These are phyloP conservation scores for Neolamprologus ventralis DNA, from an alignment of 2,113 vertebrate species.

Conservation along the genomic window DNA sequence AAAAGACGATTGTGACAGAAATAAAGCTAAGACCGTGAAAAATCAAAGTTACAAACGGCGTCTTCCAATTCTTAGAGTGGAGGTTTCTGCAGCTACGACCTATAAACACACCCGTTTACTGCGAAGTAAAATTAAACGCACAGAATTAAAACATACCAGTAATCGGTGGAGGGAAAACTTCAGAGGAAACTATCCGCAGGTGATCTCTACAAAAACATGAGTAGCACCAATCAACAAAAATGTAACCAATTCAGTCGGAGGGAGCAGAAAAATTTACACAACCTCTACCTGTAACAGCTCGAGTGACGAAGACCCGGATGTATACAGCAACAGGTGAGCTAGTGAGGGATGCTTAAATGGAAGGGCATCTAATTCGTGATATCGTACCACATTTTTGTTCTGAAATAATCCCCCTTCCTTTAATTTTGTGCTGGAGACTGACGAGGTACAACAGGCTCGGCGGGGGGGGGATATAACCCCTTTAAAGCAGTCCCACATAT, in stretches of 20 bases:
- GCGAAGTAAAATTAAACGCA: neutral
- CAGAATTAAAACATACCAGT: neutral
- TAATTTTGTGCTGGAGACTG: neutral
- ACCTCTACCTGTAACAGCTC: neutral
- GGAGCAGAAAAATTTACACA: neutral
- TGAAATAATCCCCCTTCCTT: neutral
- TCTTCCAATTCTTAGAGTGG: neutral
- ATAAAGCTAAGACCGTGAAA: neutral
- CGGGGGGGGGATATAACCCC: neutral
- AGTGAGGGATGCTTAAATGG: neutral
- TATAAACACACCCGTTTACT: neutral
- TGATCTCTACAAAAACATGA: neutral
- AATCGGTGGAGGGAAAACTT: neutral
- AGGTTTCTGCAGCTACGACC: neutral
- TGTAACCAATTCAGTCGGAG: neutral
- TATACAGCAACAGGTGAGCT: neutral
- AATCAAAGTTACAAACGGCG: neutral
- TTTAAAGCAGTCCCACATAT: neutral
- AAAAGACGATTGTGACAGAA: neutral
- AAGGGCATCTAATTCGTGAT: neutral
- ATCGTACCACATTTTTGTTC: neutral
- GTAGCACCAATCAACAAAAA: neutral
- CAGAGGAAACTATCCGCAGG: neutral
- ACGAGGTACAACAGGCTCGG: fast-evolving
- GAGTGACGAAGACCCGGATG: neutral